phyloP scores from a whole-genome alignment of 1,140 invertebrate genomes.

The Drosophila biarmipes region DNA sequence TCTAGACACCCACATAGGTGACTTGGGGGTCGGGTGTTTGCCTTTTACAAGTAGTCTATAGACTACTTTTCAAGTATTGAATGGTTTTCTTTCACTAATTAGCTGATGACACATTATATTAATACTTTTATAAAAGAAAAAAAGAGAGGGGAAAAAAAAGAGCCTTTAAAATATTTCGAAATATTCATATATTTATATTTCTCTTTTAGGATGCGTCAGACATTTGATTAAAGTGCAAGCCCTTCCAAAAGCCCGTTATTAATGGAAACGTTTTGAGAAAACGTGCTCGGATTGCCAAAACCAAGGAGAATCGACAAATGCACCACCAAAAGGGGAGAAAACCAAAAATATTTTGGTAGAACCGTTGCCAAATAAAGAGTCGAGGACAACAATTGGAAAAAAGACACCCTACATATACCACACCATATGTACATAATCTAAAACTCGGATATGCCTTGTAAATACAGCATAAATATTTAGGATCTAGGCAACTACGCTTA shows the following conservation, averaged over 20 bases:
- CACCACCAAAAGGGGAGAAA: slow-evolving; percentile 2
- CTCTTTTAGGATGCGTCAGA: slow-evolving; percentile 8
- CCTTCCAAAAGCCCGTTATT: background rate
- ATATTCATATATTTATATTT: background rate
- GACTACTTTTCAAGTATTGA: background rate
- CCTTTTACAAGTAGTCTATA: background rate
- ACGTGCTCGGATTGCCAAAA: slow-evolving; percentile 26
- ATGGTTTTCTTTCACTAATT: too few species aligned
- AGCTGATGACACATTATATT: too few species aligned
- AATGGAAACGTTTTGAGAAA: slow-evolving; percentile 11
- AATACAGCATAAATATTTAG: slow-evolving; percentile 28
- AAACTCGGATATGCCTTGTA: slow-evolving; percentile 24
- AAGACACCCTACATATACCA: background rate
- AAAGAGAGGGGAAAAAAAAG: too few species aligned
- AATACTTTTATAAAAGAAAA: too few species aligned
- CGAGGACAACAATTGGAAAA: background rate
- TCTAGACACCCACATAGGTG: background rate
- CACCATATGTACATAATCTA: slow-evolving; percentile 10
- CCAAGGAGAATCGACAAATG: slow-evolving; percentile 27
- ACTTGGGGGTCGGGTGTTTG: background rate
- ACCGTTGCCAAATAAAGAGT: slow-evolving; percentile 14
- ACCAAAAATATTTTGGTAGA: slow-evolving; percentile 8
- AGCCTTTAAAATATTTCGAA: too few species aligned
- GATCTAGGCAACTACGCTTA: slow-evolving; percentile 68
- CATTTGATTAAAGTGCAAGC: slow-evolving; percentile 4